A percentile compares a stretch with the other conserved stretches of the same genome.
Conservation (phyloP, 1,140 invertebrate genomes). For the Coelopa frigida region DNA sequence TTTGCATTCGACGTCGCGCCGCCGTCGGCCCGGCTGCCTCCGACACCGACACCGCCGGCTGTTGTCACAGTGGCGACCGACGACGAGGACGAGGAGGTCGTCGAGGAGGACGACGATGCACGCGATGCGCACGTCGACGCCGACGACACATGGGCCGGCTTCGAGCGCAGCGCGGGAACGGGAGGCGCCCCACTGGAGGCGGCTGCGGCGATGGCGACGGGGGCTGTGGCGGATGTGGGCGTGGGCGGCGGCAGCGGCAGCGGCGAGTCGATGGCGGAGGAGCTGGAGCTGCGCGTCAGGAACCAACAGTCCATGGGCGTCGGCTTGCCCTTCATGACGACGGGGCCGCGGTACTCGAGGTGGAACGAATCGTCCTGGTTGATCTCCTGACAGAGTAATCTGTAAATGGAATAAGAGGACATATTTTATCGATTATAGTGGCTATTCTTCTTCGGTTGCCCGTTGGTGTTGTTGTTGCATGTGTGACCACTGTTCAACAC, state of each 20-base stretch:
- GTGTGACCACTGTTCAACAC: too few species aligned
- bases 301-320: slow-evolving; percentile 95
- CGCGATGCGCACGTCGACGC: not conserved
- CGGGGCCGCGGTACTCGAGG: slow-evolving; percentile 78
- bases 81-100: not conserved
- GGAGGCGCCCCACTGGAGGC: slow-evolving; percentile 23
- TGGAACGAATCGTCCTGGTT: slow-evolving; percentile 82
- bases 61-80: slow-evolving; percentile 1
- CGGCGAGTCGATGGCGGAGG: slow-evolving; percentile 30
- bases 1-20: slow-evolving; percentile 10
- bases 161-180: not conserved
- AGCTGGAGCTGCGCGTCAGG: slow-evolving; percentile 52
- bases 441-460: too few species aligned
- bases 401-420: slow-evolving; percentile 49
- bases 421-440: too few species aligned
- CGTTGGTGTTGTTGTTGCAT: too few species aligned
- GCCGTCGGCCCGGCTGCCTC: slow-evolving; percentile 1
- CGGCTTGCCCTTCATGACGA: slow-evolving; percentile 94
- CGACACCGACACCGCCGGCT: not conserved
- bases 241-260: slow-evolving; percentile 28
- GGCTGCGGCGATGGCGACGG: slow-evolving; percentile 30
- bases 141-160: not conserved
- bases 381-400: slow-evolving; percentile 71
- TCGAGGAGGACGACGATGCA: slow-evolving; percentile 2
- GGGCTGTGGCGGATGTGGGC: slow-evolving; percentile 18